Percentiles rank a stretch among this genome's conserved stretches.
Conservation (phyloP, 2,888 invertebrate genomes). For the Lampropteryx suffumata region DNA sequence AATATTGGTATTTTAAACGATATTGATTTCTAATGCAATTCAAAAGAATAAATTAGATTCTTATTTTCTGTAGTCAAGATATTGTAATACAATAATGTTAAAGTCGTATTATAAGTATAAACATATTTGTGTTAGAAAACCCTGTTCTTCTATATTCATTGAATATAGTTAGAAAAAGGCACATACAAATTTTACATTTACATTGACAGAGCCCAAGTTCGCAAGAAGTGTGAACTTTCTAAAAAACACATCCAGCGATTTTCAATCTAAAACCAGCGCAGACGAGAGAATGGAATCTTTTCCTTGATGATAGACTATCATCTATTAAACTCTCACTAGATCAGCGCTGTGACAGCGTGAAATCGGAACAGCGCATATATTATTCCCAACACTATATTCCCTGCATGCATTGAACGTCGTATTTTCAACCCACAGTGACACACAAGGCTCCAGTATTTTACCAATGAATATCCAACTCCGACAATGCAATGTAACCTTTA, state of each 20-base stretch:
- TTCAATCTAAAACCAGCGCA: slow-evolving; percentile 25
- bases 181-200: no score
- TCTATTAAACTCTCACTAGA: slow-evolving; percentile 41
- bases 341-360: slow-evolving; percentile 39
- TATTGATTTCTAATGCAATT: no score
- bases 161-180: no score
- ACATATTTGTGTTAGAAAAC: no score
- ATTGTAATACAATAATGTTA: no score
- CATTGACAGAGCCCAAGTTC: not conserved
- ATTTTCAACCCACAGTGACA: slow-evolving; percentile 62
- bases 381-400: slow-evolving; percentile 58
- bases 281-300: slow-evolving; percentile 31
- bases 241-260: slow-evolving; percentile 15
- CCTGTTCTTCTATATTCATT: no score
- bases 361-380: slow-evolving; percentile 46
- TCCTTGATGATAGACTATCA: slow-evolving; percentile 29
- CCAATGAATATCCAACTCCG: slow-evolving; percentile 24
- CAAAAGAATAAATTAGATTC: no score
- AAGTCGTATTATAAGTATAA: no score
- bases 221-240: not conserved
- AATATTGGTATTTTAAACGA: no score
- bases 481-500: slow-evolving; percentile 36
- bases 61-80: no score
- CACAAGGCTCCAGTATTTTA: slow-evolving; percentile 46
- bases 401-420: slow-evolving; percentile 58